Percentiles rank a stretch among this genome's conserved stretches.
Evolutionary conservation across 53 echinoderm and acorn worm genomes (phyloP).

Genomic region (Stichopus horrens): DNA sequence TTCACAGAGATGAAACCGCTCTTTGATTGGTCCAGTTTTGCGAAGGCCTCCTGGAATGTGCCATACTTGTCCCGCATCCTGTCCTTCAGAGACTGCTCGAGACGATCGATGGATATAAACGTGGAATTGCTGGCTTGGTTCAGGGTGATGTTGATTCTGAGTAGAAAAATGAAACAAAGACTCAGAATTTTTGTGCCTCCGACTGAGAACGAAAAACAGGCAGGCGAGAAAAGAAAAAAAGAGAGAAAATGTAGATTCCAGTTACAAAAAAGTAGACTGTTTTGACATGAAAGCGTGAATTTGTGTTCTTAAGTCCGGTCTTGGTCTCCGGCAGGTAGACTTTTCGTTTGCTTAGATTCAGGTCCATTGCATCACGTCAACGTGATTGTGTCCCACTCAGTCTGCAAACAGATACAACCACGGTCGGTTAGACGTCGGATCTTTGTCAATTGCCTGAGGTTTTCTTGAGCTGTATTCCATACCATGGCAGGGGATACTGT

Average conservation of each 20-base stretch:
- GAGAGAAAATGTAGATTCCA: background rate
- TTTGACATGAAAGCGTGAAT: too few species aligned
- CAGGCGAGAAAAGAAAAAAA: background rate
- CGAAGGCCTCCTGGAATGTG: slow-evolving; percentile 92
- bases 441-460: too few species aligned
- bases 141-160: slow-evolving; percentile 87
- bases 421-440: too few species aligned
- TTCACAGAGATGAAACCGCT: slow-evolving; percentile 70
- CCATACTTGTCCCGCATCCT: slow-evolving; percentile 83
- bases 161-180: background rate
- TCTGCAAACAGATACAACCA: too few species aligned
- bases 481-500: too few species aligned
- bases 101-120: slow-evolving; percentile 72
- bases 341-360: too few species aligned
- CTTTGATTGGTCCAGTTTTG: slow-evolving; percentile 71
- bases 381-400: too few species aligned
- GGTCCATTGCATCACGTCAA: too few species aligned
- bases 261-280: too few species aligned
- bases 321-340: too few species aligned
- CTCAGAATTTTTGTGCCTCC: background rate
- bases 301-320: too few species aligned
- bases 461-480: too few species aligned
- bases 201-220: background rate
- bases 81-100: slow-evolving; percentile 87
- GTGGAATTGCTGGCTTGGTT: slow-evolving; percentile 81